These are phyloP conservation scores for Encarsia formosa DNA, from an alignment of 2,888 invertebrate species.

Conservation along the genomic window DNA sequence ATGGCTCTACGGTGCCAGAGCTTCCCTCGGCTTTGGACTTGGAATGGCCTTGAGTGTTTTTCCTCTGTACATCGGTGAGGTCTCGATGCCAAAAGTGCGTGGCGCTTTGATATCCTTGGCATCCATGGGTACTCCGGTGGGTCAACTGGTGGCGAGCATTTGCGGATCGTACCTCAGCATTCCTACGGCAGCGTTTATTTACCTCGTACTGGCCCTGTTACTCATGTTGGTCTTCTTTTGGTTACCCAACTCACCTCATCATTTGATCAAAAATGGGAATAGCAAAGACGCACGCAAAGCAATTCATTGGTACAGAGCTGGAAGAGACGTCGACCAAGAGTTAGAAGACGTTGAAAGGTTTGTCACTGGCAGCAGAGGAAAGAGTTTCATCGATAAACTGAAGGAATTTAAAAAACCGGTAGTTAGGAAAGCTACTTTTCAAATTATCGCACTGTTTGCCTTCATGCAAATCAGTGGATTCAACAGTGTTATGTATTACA, in stretches of 20 bases:
- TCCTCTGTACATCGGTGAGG: conserved; percentile 40
- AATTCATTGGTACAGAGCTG: conserved; percentile 20
- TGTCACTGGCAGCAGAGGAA: not conserved
- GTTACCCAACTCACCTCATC: conserved; percentile 43
- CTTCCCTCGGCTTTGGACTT: conserved; percentile 33
- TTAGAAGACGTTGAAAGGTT: conserved; percentile 15
- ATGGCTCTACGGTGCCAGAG: conserved; percentile 31
- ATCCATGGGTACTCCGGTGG: conserved; percentile 38
- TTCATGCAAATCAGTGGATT: conserved; percentile 42
- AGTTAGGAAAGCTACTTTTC: conserved; percentile 32
- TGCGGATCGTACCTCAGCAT: conserved; percentile 37
- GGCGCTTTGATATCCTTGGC: conserved; percentile 40
- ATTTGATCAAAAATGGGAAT: conserved; percentile 18
- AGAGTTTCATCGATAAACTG: conserved; percentile 8
- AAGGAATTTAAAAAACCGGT: conserved; percentile 2
- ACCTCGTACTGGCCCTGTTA: conserved; percentile 32
- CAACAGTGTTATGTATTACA: conserved; percentile 38
- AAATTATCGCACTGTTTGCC: conserved; percentile 34
- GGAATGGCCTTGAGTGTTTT: conserved; percentile 38
- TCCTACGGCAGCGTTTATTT: conserved; percentile 35
- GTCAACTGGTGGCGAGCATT: conserved; percentile 38
- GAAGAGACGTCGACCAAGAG: conserved; percentile 13
- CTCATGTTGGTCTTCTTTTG: conserved; percentile 35
- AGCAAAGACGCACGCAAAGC: conserved; percentile 11
- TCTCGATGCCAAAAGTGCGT: conserved; percentile 39